Percentiles rank a stretch among this genome's conserved stretches.
These are phyloP conservation scores for Thamnophis elegans DNA, from an alignment of 2,797 vertebrate genomes.

Conservation along the genomic window DNA sequence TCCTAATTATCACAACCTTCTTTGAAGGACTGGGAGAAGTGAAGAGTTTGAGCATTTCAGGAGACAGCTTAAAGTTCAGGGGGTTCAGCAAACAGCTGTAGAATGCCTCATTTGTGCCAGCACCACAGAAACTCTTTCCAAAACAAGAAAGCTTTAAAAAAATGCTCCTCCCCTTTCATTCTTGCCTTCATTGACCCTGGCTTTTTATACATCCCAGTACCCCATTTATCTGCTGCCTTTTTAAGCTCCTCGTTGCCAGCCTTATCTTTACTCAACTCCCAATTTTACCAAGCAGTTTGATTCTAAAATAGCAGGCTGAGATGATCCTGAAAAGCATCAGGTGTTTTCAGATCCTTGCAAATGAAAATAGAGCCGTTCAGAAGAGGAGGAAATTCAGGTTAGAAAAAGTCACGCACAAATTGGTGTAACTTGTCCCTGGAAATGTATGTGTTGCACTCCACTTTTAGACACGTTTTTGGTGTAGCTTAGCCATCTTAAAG, in stretches of 20 bases:
- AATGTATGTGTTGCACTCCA: rapidly evolving
- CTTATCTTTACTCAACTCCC: neutral
- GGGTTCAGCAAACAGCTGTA: constrained; percentile 79
- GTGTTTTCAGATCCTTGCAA: neutral
- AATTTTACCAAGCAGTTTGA: neutral
- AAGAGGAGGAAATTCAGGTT: neutral
- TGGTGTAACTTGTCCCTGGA: neutral
- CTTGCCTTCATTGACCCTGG: constrained; percentile 45
- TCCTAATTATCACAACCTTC: constrained; percentile 7
- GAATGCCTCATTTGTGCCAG: constrained; percentile 80
- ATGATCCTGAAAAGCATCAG: neutral
- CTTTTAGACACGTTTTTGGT: neutral
- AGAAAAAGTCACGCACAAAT: neutral
- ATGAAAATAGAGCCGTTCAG: neutral
- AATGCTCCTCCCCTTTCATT: constrained; percentile 31
- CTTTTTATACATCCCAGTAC: constrained; percentile 30
- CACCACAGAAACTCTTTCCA: constrained; percentile 83
- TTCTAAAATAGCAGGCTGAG: neutral
- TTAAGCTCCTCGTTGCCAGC: neutral
- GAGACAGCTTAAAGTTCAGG: constrained; percentile 53
- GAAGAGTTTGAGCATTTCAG: constrained; percentile 31
- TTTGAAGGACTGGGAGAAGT: constrained; percentile 25
- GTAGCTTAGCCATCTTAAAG: neutral
- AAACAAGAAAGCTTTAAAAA: constrained; percentile 71
- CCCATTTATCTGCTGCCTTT: neutral